Evolutionary conservation across 2,797 vertebrate species (phyloP).

Genomic region (Arnoldichthys spilopterus): DNA sequence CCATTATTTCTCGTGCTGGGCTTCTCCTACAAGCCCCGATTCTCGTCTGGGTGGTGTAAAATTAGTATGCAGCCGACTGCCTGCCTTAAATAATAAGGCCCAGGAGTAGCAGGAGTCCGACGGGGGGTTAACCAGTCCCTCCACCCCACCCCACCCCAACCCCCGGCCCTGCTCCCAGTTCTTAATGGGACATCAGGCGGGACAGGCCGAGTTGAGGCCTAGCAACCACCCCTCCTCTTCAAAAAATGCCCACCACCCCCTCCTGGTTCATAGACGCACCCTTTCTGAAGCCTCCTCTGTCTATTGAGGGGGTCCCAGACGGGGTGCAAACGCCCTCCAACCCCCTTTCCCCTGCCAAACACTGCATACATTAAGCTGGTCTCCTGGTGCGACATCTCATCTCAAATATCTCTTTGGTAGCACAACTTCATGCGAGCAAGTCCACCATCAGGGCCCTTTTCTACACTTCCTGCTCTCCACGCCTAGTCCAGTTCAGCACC

Average conservation of each 20-base stretch:
- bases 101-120: conserved; percentile 64
- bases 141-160: neutral
- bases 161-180: conserved; percentile 65
- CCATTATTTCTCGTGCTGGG: conserved; percentile 28
- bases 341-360: conserved; percentile 66
- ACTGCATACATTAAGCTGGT: conserved; percentile 75
- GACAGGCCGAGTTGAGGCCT: conserved; percentile 69
- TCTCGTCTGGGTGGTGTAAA: conserved; percentile 69
- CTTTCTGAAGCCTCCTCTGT: conserved; percentile 63
- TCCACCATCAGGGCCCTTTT: conserved; percentile 48
- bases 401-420: conserved; percentile 62
- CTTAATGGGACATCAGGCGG: conserved; percentile 79
- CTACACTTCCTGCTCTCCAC: conserved; percentile 23
- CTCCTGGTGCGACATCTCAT: conserved; percentile 62
- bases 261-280: conserved; percentile 58
- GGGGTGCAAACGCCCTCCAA: conserved; percentile 52
- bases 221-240: conserved; percentile 46
- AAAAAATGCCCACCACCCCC: conserved; percentile 55
- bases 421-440: conserved; percentile 61
- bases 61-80: conserved; percentile 78
- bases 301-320: conserved; percentile 70
- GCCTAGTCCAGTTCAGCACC: conserved; percentile 25
- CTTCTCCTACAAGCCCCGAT: conserved; percentile 51
- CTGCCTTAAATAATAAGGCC: conserved; percentile 70
- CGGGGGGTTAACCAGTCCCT: conserved; percentile 51